Conservation (phyloP, 2,113 vertebrate species). For the Chinchilla lanigera region DNA sequence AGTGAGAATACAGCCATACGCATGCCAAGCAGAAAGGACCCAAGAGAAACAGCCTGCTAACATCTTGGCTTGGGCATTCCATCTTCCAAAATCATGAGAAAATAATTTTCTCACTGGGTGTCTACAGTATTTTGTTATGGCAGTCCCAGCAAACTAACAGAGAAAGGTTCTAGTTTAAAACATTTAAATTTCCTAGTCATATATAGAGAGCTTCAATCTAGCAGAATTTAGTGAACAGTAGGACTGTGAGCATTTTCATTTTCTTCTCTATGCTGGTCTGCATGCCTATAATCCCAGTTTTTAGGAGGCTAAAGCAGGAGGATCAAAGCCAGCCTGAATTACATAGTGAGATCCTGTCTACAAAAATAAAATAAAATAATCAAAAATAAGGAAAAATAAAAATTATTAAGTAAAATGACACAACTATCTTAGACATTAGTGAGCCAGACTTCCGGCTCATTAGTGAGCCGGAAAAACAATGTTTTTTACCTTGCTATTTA, state of each 20-base stretch:
- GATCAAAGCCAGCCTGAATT: neutral
- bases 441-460: neutral
- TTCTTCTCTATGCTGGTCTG: neutral
- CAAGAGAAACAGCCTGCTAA: neutral
- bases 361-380: neutral
- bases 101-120: neutral
- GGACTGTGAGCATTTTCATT: neutral
- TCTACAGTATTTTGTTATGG: neutral
- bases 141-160: neutral
- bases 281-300: neutral
- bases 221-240: neutral
- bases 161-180: neutral
- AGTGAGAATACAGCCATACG: neutral
- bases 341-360: neutral
- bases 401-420: neutral
- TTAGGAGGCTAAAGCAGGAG: neutral
- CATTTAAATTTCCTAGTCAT: neutral
- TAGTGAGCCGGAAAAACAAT: neutral
- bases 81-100: neutral
- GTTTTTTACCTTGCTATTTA: neutral
- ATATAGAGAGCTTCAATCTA: neutral
- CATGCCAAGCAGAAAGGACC: neutral
- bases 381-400: neutral
- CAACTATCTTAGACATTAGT: neutral
- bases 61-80: neutral